These are phyloP conservation scores for Drosophila malerkotliana DNA, from an alignment of 1,140 invertebrate genomes.

Conservation along the genomic window DNA sequence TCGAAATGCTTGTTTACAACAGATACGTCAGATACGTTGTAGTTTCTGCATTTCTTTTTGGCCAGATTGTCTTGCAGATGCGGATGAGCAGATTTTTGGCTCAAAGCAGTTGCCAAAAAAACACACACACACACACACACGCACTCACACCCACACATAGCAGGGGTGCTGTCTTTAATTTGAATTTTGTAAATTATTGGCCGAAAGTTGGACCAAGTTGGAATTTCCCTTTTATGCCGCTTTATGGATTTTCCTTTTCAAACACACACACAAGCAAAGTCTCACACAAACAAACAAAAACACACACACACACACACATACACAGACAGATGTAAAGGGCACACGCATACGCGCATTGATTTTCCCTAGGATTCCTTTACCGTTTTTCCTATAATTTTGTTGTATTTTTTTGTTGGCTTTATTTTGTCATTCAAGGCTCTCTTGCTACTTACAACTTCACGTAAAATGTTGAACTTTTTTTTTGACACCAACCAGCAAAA, in stretches of 20 bases:
- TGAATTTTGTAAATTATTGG: conserved; percentile 64
- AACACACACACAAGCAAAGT: conserved; percentile 7
- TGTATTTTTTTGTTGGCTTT: conserved; percentile 11
- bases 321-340: conserved; percentile 12
- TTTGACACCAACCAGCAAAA: conserved; percentile 41
- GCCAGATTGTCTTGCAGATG: background rate
- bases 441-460: conserved; percentile 56
- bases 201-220: conserved; percentile 39
- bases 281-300: conserved; percentile 11
- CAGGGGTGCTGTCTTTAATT: conserved; percentile 49
- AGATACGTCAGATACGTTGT: conserved; percentile 25
- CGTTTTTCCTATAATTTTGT: conserved; percentile 19
- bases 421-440: conserved; percentile 58
- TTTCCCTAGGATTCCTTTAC: conserved; percentile 54
- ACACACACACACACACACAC: conserved; percentile 10
- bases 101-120: conserved; percentile 32
- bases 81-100: conserved; percentile 23
- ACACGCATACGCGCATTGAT: conserved; percentile 67
- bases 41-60: conserved; percentile 6
- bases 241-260: conserved; percentile 70
- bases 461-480: conserved; percentile 62
- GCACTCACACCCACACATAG: background rate
- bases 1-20: conserved; percentile 73
- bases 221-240: conserved; percentile 60
- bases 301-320: conserved; percentile 5